These are phyloP conservation scores for Watsonalla cultraria DNA, from an alignment of 2,888 invertebrate species.

Conservation along the genomic window DNA sequence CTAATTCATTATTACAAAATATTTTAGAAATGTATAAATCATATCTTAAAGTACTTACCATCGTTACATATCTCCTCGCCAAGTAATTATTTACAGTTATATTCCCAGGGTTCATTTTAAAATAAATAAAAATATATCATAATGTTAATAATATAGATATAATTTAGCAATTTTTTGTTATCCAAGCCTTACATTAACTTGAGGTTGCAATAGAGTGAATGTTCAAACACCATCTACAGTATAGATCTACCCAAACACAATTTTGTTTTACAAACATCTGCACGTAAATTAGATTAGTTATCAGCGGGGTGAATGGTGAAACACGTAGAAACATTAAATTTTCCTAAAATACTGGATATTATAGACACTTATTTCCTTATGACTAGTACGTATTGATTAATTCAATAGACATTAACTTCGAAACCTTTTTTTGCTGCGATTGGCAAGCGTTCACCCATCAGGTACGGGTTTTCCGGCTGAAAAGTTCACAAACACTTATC, in stretches of 20 bases:
- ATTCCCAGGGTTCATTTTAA: too few species aligned
- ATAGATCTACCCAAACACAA: too few species aligned
- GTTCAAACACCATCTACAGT: too few species aligned
- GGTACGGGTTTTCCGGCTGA: conserved; percentile 88
- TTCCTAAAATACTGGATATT: conserved; percentile 13
- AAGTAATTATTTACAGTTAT: too few species aligned
- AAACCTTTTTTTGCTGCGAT: conserved; percentile 96
- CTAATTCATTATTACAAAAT: too few species aligned
- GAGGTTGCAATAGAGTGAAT: conserved; percentile 43
- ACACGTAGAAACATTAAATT: neutral
- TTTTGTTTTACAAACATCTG: conserved; percentile 4
- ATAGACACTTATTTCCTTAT: conserved; percentile 33
- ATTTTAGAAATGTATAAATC: too few species aligned
- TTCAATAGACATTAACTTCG: conserved; percentile 76
- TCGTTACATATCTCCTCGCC: too few species aligned
- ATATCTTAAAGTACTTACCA: too few species aligned
- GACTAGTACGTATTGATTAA: conserved; percentile 25
- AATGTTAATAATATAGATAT: too few species aligned
- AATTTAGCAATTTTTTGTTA: neutral
- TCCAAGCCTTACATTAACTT: conserved; percentile 10
- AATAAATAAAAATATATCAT: too few species aligned
- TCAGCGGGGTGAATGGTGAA: neutral
- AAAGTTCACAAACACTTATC: conserved; percentile 30
- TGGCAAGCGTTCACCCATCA: conserved; percentile 91
- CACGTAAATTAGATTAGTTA: conserved; percentile 11